Conservation (phyloP, 2,113 vertebrate genomes). For the Pachypanchax playfairii region DNA sequence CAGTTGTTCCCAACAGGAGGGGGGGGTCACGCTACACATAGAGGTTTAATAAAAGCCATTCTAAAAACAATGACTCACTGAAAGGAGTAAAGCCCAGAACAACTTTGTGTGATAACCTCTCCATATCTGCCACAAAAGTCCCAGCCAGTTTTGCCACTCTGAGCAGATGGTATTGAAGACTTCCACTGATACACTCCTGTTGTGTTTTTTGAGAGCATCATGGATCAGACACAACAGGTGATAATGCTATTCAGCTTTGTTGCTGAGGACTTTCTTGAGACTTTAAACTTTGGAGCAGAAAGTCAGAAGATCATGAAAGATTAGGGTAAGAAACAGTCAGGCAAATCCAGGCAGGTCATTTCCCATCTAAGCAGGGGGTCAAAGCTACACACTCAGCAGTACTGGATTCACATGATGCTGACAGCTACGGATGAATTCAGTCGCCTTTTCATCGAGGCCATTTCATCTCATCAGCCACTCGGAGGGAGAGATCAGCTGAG, state of each 20-base stretch:
- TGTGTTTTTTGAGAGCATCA: slow-evolving; percentile 56
- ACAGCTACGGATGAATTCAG: slow-evolving; percentile 49
- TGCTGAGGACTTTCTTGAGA: slow-evolving; percentile 18
- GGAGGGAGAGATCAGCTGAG: slow-evolving; percentile 59
- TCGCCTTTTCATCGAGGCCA: slow-evolving; percentile 28
- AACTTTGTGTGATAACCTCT: slow-evolving; percentile 62
- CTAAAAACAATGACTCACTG: slow-evolving; percentile 64
- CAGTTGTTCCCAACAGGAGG: slow-evolving; percentile 43
- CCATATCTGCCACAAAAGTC: slow-evolving; percentile 35
- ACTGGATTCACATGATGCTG: slow-evolving; percentile 52
- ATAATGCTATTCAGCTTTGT: slow-evolving; percentile 37
- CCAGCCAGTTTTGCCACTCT: slow-evolving; percentile 34
- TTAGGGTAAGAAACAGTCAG: slow-evolving; percentile 51
- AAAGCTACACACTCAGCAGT: slow-evolving; percentile 37
- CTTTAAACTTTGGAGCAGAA: slow-evolving; percentile 21
- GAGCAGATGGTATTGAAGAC: slow-evolving; percentile 63
- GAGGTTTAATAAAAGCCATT: slow-evolving; percentile 45
- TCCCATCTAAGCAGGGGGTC: slow-evolving; percentile 40
- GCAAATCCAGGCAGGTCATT: slow-evolving; percentile 58
- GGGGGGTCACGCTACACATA: slow-evolving; percentile 2
- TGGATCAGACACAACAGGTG: slow-evolving; percentile 69
- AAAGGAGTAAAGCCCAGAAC: slow-evolving; percentile 57
- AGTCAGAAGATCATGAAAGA: slow-evolving; percentile 33
- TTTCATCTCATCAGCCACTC: slow-evolving; percentile 62
- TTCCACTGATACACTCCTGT: slow-evolving; percentile 39